Percentiles rank a stretch among this genome's conserved stretches.
phyloP scores from a whole-genome alignment of 2,797 vertebrate species.

The Dryobates pubescens region DNA sequence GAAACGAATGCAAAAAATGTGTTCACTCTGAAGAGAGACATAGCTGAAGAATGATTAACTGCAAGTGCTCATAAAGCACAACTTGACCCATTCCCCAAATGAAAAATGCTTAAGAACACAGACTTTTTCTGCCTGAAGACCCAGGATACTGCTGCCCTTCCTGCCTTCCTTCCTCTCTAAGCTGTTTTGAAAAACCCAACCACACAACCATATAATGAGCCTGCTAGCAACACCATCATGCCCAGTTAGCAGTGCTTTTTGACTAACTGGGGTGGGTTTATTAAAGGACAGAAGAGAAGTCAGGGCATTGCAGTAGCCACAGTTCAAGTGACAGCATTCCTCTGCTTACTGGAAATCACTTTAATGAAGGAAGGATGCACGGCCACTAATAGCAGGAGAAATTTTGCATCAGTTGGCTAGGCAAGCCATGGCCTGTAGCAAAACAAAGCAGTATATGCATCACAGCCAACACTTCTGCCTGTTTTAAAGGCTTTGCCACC shows the following conservation, averaged over 20 bases:
- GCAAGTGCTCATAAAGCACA: background rate
- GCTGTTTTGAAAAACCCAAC: background rate
- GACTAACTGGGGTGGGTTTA: background rate
- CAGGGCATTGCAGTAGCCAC: background rate
- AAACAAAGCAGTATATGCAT: background rate
- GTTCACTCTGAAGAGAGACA: background rate
- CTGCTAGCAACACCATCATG: background rate
- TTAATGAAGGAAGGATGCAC: background rate
- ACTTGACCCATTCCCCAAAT: background rate
- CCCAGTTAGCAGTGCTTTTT: background rate
- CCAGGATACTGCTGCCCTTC: background rate
- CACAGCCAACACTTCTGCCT: background rate
- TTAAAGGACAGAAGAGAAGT: background rate
- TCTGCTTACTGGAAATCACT: background rate
- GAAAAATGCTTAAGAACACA: background rate
- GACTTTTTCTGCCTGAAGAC: background rate
- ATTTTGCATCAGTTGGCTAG: background rate
- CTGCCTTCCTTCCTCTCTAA: background rate
- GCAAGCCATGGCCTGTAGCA: background rate
- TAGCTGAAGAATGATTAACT: background rate
- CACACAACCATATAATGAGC: background rate
- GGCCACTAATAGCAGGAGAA: background rate
- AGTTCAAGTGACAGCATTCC: background rate
- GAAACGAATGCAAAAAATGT: constrained; percentile 1
- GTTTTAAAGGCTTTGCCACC: background rate